Evolutionary conservation across 1,140 invertebrate species (phyloP).

Genomic region (Drosophila setifemur): DNA sequence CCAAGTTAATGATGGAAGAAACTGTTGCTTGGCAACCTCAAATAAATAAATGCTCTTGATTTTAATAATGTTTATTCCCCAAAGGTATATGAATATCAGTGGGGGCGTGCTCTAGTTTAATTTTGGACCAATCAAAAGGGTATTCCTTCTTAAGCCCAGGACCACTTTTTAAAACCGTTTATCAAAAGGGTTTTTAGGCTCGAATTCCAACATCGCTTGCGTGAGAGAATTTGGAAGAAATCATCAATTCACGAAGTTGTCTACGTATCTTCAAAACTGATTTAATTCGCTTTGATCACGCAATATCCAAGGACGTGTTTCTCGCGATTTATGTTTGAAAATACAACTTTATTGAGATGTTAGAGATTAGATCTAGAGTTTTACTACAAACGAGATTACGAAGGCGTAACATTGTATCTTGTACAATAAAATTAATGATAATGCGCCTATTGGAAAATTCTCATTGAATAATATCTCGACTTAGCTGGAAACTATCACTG

Average conservation of each 20-base stretch:
- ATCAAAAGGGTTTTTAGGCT: neutral
- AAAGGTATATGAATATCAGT: constrained; percentile 1
- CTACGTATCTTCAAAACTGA: constrained; percentile 17
- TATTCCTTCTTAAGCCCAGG: neutral
- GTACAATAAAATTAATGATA: too few relatives aligned
- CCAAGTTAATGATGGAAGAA: too few relatives aligned
- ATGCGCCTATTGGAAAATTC: too few relatives aligned
- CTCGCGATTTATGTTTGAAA: neutral
- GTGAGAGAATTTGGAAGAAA: constrained; percentile 32
- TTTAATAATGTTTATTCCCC: too few relatives aligned
- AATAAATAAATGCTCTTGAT: too few relatives aligned
- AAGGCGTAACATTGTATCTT: too few relatives aligned
- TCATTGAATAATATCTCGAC: too few relatives aligned
- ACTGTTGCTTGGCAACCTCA: neutral
- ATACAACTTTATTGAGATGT: too few relatives aligned
- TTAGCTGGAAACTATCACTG: neutral
- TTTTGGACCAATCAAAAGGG: neutral
- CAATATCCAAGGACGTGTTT: constrained; percentile 2
- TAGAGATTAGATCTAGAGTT: too few relatives aligned
- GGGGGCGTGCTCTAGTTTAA: constrained; percentile 3
- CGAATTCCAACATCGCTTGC: constrained; percentile 1
- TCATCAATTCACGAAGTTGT: neutral
- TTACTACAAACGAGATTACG: too few relatives aligned
- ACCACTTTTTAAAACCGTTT: neutral
- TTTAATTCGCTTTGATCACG: constrained; percentile 26